Evolutionary conservation across 30 jellyfish, hydroid and myxozoan species (phyloP), one percentile per base, ranked within the genome.

Genomic region (Phacellophora camtschatica): DNA sequence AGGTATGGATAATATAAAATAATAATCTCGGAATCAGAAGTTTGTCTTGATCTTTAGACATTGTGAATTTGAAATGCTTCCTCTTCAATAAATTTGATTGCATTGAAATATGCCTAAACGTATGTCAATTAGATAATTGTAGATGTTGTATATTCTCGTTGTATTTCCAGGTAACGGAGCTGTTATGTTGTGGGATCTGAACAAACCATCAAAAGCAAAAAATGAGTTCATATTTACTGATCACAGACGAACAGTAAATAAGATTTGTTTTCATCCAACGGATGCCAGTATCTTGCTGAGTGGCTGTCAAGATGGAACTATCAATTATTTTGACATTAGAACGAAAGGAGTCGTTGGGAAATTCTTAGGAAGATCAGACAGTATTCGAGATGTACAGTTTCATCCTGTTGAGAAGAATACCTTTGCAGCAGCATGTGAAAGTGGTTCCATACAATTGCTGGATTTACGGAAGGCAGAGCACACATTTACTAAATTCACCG

Each of bases 91-190:
- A n/a, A n/a, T n/a, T n/a, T n/a, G n/a, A n/a, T n/a, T n/a, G n/a
- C n/a, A n/a, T n/a, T n/a, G n/a, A n/a, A n/a, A n/a, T n/a, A n/a
- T n/a, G n/a, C n/a, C n/a, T n/a, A n/a, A n/a, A n/a, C n/a, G n/a
- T n/a, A n/a, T n/a, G n/a, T n/a, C n/a, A n/a, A n/a, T n/a, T n/a
- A n/a, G n/a, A n/a, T n/a, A n/a, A n/a, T n/a, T n/a, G n/a, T n/a
- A n/a, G n/a, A n/a, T n/a, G n/a, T n/a, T n/a, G n/a, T n/a, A n/a
- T n/a, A n/a, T n/a, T n/a, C n/a, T n/a, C n/a, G n/a, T n/a, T n/a
- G n/a, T n/a, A n/a, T n/a, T n/a, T n/a, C n/a, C n/a, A n/a, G n/a
- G 99, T 0, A 93, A 93, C 66, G 99, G 99, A 5, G 97, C 94
- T 33, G 96, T 93, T 23, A 65, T 84, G 30, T 57, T 93, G 19